Conservation (phyloP, 1,140 invertebrate species). For the Pseudomyrmex flavicornis region DNA sequence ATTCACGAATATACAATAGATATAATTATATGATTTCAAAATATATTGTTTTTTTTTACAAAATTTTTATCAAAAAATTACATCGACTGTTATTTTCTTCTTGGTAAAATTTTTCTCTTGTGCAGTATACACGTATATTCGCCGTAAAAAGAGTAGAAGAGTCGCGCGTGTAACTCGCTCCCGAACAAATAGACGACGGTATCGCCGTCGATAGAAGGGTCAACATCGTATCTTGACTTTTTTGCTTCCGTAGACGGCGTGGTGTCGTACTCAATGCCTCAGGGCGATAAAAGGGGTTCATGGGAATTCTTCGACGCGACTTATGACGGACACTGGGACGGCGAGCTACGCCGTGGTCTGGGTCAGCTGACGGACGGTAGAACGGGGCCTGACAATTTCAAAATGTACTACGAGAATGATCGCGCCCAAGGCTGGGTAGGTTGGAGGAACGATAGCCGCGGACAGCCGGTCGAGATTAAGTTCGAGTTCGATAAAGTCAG, state of each 20-base stretch:
- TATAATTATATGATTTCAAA: not conserved
- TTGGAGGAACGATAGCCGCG: constrained; percentile 93
- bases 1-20: too few species aligned
- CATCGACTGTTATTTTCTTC: not conserved
- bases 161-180: not conserved
- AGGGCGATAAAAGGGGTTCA: constrained; percentile 90
- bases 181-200: constrained; percentile 12
- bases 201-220: constrained; percentile 4
- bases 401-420: constrained; percentile 87
- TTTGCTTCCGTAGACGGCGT: constrained; percentile 88
- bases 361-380: constrained; percentile 91
- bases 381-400: constrained; percentile 90
- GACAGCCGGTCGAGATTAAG: constrained; percentile 89
- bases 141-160: not conserved
- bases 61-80: not conserved
- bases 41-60: not conserved
- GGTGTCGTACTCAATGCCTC: constrained; percentile 92
- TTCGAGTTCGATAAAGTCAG: constrained; percentile 95
- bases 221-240: constrained; percentile 72
- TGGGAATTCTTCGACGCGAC: constrained; percentile 92
- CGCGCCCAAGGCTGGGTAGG: constrained; percentile 93
- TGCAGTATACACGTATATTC: not conserved
- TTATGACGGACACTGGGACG: constrained; percentile 92
- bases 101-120: not conserved
- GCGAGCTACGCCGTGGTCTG: constrained; percentile 87